Evolutionary conservation across 2,797 vertebrate genomes (phyloP), one percentile per base, ranked within the genome.

Genomic region (Rousettus madagascariensis): DNA sequence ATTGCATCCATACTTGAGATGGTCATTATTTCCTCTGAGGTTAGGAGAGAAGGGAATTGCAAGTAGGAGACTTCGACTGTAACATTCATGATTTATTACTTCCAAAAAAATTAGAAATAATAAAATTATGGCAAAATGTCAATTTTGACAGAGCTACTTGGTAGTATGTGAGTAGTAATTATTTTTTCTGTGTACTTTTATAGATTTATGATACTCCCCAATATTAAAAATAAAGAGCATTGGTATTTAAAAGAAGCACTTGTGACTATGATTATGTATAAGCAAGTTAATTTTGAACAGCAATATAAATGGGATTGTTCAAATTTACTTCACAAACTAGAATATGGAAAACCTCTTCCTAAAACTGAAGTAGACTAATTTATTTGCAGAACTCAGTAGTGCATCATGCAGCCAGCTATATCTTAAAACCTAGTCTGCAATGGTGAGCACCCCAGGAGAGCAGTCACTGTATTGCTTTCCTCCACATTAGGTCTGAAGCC

Each of bases 361-460:
- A 88, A 86, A 88, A 33, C 41, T 69, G 51, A 95, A 93, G 38
- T 77, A 38, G 53, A 43, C 41, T 83, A 63, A 95, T 92, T 92
- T 90, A 88, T 95, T 92, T 95, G 63, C 90, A 94, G 90, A 95
- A 75, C 57, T n/a, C 95, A 94, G 77, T 0, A 0, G 82, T 59
- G 88, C 78, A 30, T 92, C 46, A 0, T 38, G 38, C 8, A 66
- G 16, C 36, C 55, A 57, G 91, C 49, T 82, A 71, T 61, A 94
- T 49, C 36, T 88, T 19, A 65, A 65, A 66, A 72, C 87, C 51
- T 28, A 0, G 28, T 51, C 38, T 49, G 55, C 72, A 43, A 3
- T 0, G 4, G 2, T 13, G 33, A 61, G 46, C 22, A 8, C 33
- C 66, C 71, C 24, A 20, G 95, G 94, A 95, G 92, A 74, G 36